A percentile compares a stretch with the other conserved stretches of the same genome.
Evolutionary conservation across 2,113 vertebrate species (phyloP).

Genomic region (Canis aureus): DNA sequence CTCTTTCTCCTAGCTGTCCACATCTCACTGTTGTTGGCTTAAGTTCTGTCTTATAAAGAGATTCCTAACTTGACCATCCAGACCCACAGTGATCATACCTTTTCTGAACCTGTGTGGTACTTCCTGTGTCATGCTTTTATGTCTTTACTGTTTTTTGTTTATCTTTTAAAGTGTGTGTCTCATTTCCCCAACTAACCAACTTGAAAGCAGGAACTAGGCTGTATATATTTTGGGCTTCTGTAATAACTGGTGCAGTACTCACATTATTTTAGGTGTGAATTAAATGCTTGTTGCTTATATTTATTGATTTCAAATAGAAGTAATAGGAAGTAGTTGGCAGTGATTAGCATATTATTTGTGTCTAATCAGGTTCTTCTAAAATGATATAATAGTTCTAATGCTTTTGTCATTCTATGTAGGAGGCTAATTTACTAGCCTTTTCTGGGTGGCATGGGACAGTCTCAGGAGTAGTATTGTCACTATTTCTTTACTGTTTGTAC

Average conservation of each 20-base stretch:
- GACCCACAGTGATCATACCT: not conserved
- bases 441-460: not conserved
- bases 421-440: slow-evolving; percentile 1
- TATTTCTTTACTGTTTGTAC: not conserved
- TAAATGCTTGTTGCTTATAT: slow-evolving; percentile 40
- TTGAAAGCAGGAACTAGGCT: not conserved
- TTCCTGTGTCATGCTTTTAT: not conserved
- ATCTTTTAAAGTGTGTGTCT: slow-evolving; percentile 4
- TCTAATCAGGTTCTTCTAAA: slow-evolving; percentile 13
- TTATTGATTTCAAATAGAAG: slow-evolving; percentile 46
- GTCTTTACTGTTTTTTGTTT: slow-evolving; percentile 23
- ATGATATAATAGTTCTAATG: not conserved
- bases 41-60: not conserved
- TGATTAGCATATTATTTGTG: slow-evolving; percentile 37
- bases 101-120: not conserved
- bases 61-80: not conserved
- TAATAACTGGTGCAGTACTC: not conserved
- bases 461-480: not conserved
- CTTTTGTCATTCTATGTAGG: slow-evolving; percentile 25
- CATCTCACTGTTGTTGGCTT: not conserved
- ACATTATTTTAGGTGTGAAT: slow-evolving; percentile 1
- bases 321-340: slow-evolving; percentile 9
- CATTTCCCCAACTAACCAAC: slow-evolving; percentile 31
- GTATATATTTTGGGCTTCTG: not conserved
- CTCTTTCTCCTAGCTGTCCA: not conserved